Base-by-base conservation (phyloP, 2,888 invertebrate species). In the Eustalomyia histrio region DNA sequence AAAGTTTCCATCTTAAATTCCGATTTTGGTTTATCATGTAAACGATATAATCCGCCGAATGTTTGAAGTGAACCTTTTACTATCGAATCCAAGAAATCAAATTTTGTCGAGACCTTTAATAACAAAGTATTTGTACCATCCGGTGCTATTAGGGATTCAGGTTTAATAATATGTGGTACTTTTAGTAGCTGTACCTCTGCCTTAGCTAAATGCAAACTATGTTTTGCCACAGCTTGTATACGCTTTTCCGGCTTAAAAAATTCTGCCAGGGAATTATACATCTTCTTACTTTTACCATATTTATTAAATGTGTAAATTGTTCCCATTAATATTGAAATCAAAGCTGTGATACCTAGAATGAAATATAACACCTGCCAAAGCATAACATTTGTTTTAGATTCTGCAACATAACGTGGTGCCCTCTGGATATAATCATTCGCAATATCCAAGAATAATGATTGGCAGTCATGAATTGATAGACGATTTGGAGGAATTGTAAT, bases 361-460 rank as follows among this genome's bases (percentile, higher is more conserved):
- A 79, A 83, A 7, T 79, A 80, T 7, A 86, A 52, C 1, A 85
- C 71, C 61, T 83, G 72, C 85, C 86, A 85, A 8, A 86, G 82
- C 53, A 80, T 68, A 1, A 14, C 67, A 39, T 86, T 86, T 21
- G 84, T 83, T 1, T 76, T 60, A 9, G 81, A 17, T 10, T 84
- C 82, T 1, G 81, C 76, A 9, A 83, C 63, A 55, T 85, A 86
- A 14, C 78, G 82, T 2, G 86, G 86, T 10, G 85, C 84, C 29
- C 81, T 83, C 17, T 74, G 21, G 7, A 86, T 68, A 61, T 86
- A 86, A 61, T 86, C 86, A 3, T 72, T 76, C 1, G 84, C 82
- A 8, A 86, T 82, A 57, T 86, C 85, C 18, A 83, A 50, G 9
- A 83, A 72, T 17, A 86, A 24, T 24, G 84, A 76, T 17, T 85